Conservation (phyloP, 2,797 vertebrate genomes). For the Phylloscopus collybita region DNA sequence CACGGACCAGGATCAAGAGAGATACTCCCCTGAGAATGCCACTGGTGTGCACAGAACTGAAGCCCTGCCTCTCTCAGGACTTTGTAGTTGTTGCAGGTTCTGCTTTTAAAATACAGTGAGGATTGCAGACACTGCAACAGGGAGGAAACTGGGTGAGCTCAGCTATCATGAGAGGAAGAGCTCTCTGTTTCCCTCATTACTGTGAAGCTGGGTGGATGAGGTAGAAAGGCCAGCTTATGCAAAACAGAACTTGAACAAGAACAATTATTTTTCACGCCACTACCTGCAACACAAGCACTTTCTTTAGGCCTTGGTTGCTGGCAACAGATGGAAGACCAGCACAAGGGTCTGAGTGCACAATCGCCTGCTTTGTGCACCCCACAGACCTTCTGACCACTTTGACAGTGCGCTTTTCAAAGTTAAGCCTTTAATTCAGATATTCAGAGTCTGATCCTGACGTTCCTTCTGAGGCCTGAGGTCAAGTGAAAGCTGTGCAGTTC, state of each 20-base stretch:
- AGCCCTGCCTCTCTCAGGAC: not conserved
- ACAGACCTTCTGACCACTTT: not conserved
- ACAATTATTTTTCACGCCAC: not conserved
- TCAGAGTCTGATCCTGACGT: not conserved
- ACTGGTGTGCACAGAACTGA: not conserved
- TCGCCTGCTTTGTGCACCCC: not conserved
- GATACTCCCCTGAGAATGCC: not conserved
- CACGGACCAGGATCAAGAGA: accelerated
- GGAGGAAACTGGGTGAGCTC: not conserved
- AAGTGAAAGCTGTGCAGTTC: not conserved
- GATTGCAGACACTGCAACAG: not conserved
- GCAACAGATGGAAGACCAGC: not conserved
- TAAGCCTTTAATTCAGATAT: constrained; percentile 19
- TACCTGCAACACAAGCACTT: not conserved
- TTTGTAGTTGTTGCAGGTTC: not conserved
- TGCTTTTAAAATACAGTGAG: not conserved
- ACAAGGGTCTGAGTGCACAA: not conserved
- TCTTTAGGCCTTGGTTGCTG: not conserved
- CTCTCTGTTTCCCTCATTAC: not conserved
- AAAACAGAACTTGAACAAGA: not conserved
- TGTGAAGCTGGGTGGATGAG: not conserved
- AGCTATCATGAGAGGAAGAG: not conserved
- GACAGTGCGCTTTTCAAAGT: not conserved
- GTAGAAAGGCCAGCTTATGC: not conserved
- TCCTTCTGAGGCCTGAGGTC: not conserved